Base-by-base conservation (phyloP, 30 jellyfish, hydroid and myxozoan species). In the Clytia hemisphaerica region DNA sequence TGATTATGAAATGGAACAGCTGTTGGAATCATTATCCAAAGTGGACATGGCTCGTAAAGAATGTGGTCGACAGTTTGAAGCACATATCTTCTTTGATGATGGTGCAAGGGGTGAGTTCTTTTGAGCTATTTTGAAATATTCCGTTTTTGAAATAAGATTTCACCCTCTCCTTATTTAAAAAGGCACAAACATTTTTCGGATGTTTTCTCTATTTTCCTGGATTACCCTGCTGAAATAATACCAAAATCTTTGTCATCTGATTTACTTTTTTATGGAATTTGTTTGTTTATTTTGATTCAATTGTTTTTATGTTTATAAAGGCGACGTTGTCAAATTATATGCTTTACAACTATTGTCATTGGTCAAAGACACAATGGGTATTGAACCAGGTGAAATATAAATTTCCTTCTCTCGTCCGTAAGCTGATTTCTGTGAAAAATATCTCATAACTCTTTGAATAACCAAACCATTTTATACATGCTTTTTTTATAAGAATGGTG, bases 1-100 rank as follows among this genome's bases (percentile, higher is more conserved):
- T 72, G 96, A 86, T 42, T 86, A 67, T 58, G 96, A 86, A 68
- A 86, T 86, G 96, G 94, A 86, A 58, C 96, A 86, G 75, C 85
- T 86, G 63, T 75, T 86, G 35, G 86, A 79, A 0, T 86, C 96
- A 9, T 63, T 86, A 24, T 80, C 94, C 45, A 84, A 87, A 33
- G 65, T 86, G 7, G 96, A 86, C 48, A 81, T 76, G 6, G 96
- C 96, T 4, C 34, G 94, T 40, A 58, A 53, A 18, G 76, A 65
- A 25, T 78, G 84, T 10, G 45, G 78, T 48, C 49, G 94, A 49
- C 90, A 67, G 29, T 86, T 86, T 36, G 96, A 86, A 64, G 77
- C 94, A 4, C 96, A 86, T 48, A 42, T 86, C 21, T 86, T 66
- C 61, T 64, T 86, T 27, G 96, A 86, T 74, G 96, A 86, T 46